A percentile compares a stretch with the other conserved stretches of the same genome.
phyloP scores from a whole-genome alignment of 2,888 invertebrate species.

The Cosmopolites sordidus region DNA sequence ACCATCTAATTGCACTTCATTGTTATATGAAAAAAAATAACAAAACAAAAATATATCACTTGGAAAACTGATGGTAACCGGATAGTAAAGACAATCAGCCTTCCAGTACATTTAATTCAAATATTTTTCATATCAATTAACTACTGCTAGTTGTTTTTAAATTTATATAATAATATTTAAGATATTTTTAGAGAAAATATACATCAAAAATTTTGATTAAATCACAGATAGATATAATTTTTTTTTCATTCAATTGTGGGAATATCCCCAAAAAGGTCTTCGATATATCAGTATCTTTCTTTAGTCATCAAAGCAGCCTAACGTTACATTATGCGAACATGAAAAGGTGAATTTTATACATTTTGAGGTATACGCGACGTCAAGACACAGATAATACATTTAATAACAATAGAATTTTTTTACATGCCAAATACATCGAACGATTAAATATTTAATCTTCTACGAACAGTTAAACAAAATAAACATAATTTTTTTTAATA shows the following conservation, averaged over 20 bases:
- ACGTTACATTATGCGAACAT: slow-evolving; percentile 34
- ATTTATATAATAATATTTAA: slow-evolving; percentile 51
- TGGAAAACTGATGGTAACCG: slow-evolving; percentile 33
- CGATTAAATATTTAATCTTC: slow-evolving; percentile 35
- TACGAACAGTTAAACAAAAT: slow-evolving; percentile 28
- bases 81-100: slow-evolving; percentile 31
- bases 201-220: slow-evolving; percentile 58
- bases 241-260: slow-evolving; percentile 43
- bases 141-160: slow-evolving; percentile 49
- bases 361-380: slow-evolving; percentile 55
- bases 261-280: slow-evolving; percentile 40
- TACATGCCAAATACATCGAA: slow-evolving; percentile 44
- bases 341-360: slow-evolving; percentile 44
- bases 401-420: slow-evolving; percentile 38
- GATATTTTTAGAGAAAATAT: slow-evolving; percentile 58
- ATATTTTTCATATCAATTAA: slow-evolving; percentile 41
- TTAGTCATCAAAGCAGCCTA: slow-evolving; percentile 48
- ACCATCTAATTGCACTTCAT: slow-evolving; percentile 62
- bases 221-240: slow-evolving; percentile 58
- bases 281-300: slow-evolving; percentile 32
- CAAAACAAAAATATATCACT: slow-evolving; percentile 34
- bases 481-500: not conserved
- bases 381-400: slow-evolving; percentile 50
- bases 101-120: slow-evolving; percentile 36
- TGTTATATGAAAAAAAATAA: slow-evolving; percentile 50